These are phyloP conservation scores for Biston stratarius DNA, from an alignment of 2,888 invertebrate species.

Conservation along the genomic window DNA sequence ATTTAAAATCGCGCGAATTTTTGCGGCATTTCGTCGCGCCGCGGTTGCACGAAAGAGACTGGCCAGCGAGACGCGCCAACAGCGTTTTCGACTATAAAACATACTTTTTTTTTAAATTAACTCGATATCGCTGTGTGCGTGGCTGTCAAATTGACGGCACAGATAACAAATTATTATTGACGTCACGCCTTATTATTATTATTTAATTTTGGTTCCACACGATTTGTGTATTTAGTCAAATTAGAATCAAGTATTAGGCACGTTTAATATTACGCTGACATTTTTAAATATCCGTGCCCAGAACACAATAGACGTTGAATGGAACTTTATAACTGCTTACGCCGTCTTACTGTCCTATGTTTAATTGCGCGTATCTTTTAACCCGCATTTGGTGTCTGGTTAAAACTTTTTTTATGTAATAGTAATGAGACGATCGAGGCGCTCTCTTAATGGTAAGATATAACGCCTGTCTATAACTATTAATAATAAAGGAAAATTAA, in stretches of 20 bases:
- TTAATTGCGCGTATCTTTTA: too few relatives aligned
- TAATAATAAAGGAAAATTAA: too few relatives aligned
- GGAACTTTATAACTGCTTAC: too few relatives aligned
- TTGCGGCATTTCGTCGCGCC: conserved; percentile 60
- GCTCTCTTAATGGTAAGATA: too few relatives aligned
- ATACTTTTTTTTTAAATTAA: conserved; percentile 48
- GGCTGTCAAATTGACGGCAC: conserved; percentile 29
- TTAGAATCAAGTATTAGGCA: background rate
- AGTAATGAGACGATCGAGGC: too few relatives aligned
- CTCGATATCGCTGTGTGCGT: conserved; percentile 32
- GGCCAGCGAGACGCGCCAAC: conserved; percentile 50
- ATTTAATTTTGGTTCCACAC: conserved; percentile 15
- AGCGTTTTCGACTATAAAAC: conserved; percentile 52
- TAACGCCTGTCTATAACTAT: too few relatives aligned
- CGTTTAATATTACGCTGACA: background rate
- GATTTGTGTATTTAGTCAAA: background rate
- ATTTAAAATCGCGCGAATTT: conserved; percentile 46
- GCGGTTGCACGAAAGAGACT: conserved; percentile 68
- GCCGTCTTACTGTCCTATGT: too few relatives aligned
- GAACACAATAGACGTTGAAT: too few relatives aligned
- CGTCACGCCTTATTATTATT: conserved; percentile 9
- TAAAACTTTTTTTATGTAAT: too few relatives aligned
- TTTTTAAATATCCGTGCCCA: background rate
- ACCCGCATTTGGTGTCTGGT: too few relatives aligned
- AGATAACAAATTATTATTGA: conserved; percentile 12